Evolutionary conservation across 1,140 invertebrate species (phyloP), one percentile per base, ranked within the genome.

Genomic region (Pantala flavescens): DNA sequence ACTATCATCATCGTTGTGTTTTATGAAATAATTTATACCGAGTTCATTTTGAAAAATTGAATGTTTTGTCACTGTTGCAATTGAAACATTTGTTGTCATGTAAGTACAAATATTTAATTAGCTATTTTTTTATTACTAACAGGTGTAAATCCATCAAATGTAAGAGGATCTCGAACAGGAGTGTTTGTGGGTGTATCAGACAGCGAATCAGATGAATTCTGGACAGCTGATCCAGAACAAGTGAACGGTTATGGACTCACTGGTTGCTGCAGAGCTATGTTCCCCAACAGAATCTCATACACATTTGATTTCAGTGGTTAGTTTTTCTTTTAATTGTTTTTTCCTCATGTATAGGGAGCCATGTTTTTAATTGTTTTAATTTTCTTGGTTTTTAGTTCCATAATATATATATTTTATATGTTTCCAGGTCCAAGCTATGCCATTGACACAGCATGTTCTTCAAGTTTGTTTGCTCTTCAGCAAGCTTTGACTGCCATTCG

Each of bases 401-500:
- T 63, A 63, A 73, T 24, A 23, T 73, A 3, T 19, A 49, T n/a
- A 76, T 24, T 71, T 70, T 75, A 24, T 73, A 73, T 10, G 74
- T 77, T 74, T 74, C 81, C 77, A 87, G 91, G 97, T 16, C 97
- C 97, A 0, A 97, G 95, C 82, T 97, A 92, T 82, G 90, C 93
- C 7, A 83, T 98, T 9, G 97, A 99, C 83, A 98, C 97, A 11
- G 97, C 97, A 0, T 99, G 97, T 83, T 98, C 96, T 0, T 97
- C 95, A 76, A 94, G 93, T 72, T 82, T 97, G 79, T 89, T 93
- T 80, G 96, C 94, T 0, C 82, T 98, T 79, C 89, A 95, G 78
- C 92, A 97, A 79, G 97, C 96, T 16, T 85, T 95, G 16, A 81
- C 83, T 10, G 91, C 93, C 19, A 96, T 99, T 71, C 86, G 90